Evolutionary conservation across 2,888 invertebrate genomes (phyloP).

Genomic region (Eupithecia centaureata): DNA sequence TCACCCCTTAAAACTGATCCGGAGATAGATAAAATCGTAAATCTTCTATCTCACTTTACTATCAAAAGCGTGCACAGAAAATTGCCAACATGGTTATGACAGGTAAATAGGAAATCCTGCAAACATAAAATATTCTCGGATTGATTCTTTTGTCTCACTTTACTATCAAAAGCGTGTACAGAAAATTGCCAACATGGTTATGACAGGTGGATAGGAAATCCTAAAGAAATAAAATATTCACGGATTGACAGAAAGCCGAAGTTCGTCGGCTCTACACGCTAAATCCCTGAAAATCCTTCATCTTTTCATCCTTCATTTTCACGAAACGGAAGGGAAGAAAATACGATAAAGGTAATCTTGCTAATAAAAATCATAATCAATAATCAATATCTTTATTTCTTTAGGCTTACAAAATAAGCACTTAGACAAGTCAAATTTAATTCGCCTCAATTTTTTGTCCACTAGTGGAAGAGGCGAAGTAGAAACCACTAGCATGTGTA

Average conservation of each 20-base stretch:
- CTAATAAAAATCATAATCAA: no score
- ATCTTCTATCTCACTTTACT: neutral
- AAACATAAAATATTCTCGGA: neutral
- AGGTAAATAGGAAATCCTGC: neutral
- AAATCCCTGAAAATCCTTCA: slow-evolving; percentile 11
- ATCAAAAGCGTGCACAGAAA: neutral
- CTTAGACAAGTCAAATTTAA: no score
- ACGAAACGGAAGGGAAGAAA: neutral
- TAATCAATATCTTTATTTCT: no score
- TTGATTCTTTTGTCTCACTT: neutral
- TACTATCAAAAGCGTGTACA: neutral
- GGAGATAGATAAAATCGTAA: neutral
- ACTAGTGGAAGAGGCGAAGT: no score
- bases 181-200: slow-evolving; percentile 4
- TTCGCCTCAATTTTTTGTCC: no score
- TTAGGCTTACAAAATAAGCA: no score
- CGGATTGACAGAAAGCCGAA: neutral
- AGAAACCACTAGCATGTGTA: no score
- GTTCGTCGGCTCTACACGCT: neutral
- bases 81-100: neutral
- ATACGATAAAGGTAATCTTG: no score
- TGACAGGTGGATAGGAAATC: neutral
- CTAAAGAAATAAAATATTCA: neutral
- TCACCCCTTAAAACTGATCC: no score
- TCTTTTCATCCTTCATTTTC: neutral